Percentiles rank a stretch among this genome's conserved stretches.
phyloP scores from a whole-genome alignment of 2,113 vertebrate species.

The Festucalex cinctus region DNA sequence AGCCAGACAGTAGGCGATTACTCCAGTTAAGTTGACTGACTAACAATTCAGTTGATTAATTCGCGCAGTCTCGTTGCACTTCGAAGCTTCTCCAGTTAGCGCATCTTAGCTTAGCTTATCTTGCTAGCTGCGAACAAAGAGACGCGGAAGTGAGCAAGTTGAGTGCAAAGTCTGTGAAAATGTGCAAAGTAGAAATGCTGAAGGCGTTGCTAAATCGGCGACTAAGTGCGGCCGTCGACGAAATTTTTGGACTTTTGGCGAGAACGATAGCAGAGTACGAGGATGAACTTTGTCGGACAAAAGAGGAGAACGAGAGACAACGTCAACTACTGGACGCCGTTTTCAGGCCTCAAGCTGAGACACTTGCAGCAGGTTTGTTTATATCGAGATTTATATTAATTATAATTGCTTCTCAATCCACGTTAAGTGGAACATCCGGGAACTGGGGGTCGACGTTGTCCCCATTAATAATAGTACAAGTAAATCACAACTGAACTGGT shows the following conservation, averaged over 20 bases:
- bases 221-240: background rate
- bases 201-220: background rate
- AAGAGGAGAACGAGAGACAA: constrained; percentile 1
- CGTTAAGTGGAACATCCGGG: too few species aligned
- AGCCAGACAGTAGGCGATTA: background rate
- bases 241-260: constrained; percentile 1
- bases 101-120: background rate
- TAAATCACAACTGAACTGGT: too few species aligned
- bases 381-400: background rate
- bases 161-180: background rate
- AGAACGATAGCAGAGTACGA: constrained; percentile 2
- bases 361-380: background rate
- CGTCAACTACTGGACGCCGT: background rate
- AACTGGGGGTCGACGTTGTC: too few species aligned
- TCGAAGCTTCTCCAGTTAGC: background rate
- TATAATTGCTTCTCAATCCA: too few species aligned
- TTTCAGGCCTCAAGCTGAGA: background rate
- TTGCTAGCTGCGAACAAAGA: constrained; percentile 5
- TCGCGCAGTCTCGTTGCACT: background rate
- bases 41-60: background rate
- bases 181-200: constrained; percentile 7
- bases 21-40: background rate
- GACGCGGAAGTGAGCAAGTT: background rate
- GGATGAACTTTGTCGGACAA: constrained; percentile 1
- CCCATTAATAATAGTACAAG: too few species aligned